Percentiles rank a stretch among this genome's conserved stretches.
These are phyloP conservation scores for Auanema freiburgensis DNA, from an alignment of 2,888 invertebrate genomes.

Conservation along the genomic window DNA sequence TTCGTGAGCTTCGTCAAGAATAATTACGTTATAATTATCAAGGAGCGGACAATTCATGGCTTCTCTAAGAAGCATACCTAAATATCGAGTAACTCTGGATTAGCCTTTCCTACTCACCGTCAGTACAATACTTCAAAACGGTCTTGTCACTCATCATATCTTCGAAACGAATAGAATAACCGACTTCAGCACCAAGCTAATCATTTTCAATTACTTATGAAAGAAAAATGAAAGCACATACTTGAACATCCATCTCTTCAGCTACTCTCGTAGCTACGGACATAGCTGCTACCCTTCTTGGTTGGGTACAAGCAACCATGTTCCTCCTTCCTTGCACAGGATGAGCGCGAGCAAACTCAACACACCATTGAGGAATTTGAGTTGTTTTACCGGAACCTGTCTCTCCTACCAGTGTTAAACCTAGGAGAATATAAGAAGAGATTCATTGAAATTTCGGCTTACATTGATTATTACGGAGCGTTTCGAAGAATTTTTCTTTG, in stretches of 20 bases:
- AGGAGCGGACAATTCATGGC: conserved; percentile 99
- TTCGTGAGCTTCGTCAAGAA: conserved; percentile 98
- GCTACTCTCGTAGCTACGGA: conserved; percentile 97
- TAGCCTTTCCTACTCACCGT: conserved; percentile 51
- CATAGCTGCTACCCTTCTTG: conserved; percentile 97
- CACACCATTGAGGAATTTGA: conserved; percentile 79
- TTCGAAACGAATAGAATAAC: conserved; percentile 96
- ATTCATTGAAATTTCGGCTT: neutral
- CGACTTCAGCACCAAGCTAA: conserved; percentile 81
- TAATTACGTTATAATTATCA: conserved; percentile 89
- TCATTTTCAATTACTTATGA: too few relatives aligned
- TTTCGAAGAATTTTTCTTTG: conserved; percentile 87
- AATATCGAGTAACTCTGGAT: too few relatives aligned
- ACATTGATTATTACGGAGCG: conserved; percentile 83
- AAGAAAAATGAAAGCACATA: conserved; percentile 7
- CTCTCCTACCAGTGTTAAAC: conserved; percentile 81
- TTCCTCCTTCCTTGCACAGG: conserved; percentile 65
- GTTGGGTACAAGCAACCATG: conserved; percentile 93
- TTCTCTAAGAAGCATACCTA: conserved; percentile 95
- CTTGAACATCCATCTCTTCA: conserved; percentile 96
- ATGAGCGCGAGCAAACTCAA: conserved; percentile 34
- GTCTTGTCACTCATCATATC: conserved; percentile 94
- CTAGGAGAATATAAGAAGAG: conserved; percentile 9
- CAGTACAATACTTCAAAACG: conserved; percentile 76
- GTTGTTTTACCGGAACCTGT: conserved; percentile 99